Evolutionary conservation across 2,797 vertebrate genomes (phyloP).

Genomic region (Anolis apletophallus): DNA sequence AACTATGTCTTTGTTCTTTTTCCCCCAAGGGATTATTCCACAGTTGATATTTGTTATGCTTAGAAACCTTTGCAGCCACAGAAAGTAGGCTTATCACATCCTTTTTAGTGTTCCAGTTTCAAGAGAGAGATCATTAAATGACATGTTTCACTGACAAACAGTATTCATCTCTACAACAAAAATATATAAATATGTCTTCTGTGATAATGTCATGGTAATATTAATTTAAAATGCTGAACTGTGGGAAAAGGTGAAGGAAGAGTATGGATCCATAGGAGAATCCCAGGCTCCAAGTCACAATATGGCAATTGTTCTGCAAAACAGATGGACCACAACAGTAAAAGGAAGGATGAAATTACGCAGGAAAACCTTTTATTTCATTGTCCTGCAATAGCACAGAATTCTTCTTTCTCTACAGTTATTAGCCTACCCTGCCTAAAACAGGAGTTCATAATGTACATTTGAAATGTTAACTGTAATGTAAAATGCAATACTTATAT

Average conservation of each 20-base stretch:
- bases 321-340: not conserved
- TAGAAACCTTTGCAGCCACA: not conserved
- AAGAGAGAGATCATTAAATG: not conserved
- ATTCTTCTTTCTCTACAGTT: not conserved
- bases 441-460: not conserved
- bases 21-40: not conserved
- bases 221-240: not conserved
- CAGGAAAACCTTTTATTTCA: not conserved
- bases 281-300: not conserved
- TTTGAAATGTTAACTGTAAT: too few species aligned
- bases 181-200: slow-evolving; percentile 19
- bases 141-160: not conserved
- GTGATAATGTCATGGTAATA: not conserved
- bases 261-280: too few species aligned
- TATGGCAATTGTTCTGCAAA: not conserved
- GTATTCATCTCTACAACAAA: not conserved
- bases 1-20: not conserved
- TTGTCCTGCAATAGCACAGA: not conserved
- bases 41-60: not conserved
- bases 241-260: not conserved
- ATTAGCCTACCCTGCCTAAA: not conserved
- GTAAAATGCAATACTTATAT: too few species aligned
- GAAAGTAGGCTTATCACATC: not conserved
- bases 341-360: not conserved
- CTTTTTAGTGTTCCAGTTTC: not conserved